Evolutionary conservation across 2,797 vertebrate genomes (phyloP).

Genomic region (Periparus ater): DNA sequence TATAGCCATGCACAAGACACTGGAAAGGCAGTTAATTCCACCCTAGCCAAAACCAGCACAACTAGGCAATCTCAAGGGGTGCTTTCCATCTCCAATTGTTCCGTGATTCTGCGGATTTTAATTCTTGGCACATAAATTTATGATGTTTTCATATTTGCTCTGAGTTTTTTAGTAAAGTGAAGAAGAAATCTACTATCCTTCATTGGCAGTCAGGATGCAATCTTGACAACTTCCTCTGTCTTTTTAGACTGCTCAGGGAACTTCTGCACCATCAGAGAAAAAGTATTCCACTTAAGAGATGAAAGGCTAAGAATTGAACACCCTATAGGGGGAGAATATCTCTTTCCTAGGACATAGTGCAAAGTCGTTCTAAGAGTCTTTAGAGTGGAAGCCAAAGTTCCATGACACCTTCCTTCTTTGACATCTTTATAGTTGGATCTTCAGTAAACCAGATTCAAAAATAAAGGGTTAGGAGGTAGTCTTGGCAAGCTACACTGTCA

Average conservation of each 20-base stretch:
- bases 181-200: not conserved
- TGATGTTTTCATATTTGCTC: not conserved
- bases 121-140: not conserved
- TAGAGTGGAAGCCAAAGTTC: not conserved
- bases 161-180: not conserved
- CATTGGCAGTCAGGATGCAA: not conserved
- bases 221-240: not conserved
- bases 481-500: not conserved
- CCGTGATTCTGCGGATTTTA: not conserved
- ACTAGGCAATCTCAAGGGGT: not conserved
- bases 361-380: not conserved
- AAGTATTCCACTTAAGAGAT: not conserved
- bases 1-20: rapidly evolving
- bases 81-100: not conserved
- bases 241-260: not conserved
- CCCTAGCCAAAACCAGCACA: not conserved
- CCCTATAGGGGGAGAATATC: not conserved
- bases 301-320: not conserved
- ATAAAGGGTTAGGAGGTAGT: not conserved
- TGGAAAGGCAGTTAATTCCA: not conserved
- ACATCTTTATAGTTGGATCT: not conserved
- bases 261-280: not conserved
- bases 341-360: not conserved
- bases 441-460: not conserved
- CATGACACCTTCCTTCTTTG: not conserved